Conservation (phyloP, 2,113 vertebrate genomes). For the Strigops habroptila region DNA sequence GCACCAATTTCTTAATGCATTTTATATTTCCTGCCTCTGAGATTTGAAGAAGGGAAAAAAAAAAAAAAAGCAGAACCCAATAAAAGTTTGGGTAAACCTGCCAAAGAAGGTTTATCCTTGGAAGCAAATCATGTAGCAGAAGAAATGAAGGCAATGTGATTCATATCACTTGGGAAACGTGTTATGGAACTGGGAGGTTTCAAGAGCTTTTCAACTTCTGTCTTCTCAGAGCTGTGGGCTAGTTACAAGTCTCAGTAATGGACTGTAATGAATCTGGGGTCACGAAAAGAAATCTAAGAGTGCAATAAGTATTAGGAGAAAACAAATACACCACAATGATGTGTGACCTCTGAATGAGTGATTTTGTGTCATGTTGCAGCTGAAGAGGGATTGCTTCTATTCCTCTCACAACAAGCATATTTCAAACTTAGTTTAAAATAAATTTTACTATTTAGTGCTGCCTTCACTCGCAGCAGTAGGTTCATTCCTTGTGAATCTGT, state of each 20-base stretch:
- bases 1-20: background rate
- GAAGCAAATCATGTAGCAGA: background rate
- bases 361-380: background rate
- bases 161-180: background rate
- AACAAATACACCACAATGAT: background rate
- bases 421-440: background rate
- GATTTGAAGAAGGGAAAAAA: background rate
- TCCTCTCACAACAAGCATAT: background rate
- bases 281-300: background rate
- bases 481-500: background rate
- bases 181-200: background rate
- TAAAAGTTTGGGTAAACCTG: background rate
- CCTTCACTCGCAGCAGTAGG: background rate
- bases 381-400: background rate
- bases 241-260: background rate
- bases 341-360: background rate
- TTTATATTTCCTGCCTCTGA: background rate
- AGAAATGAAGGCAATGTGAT: background rate
- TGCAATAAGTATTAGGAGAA: background rate
- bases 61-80: background rate
- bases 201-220: constrained; percentile 7
- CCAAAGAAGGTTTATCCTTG: no score
- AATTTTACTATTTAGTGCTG: background rate
- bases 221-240: background rate
- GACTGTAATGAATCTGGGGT: background rate